A percentile compares a stretch with the other conserved stretches of the same genome.
Evolutionary conservation across 2,113 vertebrate genomes (phyloP).

Genomic region (Galemys pyrenaicus): DNA sequence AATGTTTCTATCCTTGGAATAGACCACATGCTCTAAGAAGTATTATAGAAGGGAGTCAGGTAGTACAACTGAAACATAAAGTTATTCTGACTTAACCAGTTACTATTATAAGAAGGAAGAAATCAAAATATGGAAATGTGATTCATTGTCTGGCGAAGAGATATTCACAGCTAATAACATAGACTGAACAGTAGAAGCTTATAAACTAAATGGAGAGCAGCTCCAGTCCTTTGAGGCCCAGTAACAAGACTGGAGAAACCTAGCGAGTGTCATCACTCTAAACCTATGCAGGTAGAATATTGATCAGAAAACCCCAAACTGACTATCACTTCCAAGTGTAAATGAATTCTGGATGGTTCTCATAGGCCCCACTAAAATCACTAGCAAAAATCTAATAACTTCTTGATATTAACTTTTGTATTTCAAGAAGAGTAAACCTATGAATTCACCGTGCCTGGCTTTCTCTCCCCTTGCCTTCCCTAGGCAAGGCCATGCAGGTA

Average conservation of each 20-base stretch:
- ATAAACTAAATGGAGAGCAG: not conserved
- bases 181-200: slow-evolving; percentile 5
- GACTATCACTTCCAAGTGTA: slow-evolving; percentile 43
- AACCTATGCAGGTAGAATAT: slow-evolving; percentile 29
- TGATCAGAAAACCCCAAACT: slow-evolving; percentile 50
- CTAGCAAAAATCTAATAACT: not conserved
- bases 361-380: not conserved
- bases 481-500: not conserved
- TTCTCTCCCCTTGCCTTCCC: not conserved
- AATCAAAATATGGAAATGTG: slow-evolving; percentile 58
- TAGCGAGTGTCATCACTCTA: slow-evolving; percentile 43
- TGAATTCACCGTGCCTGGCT: not conserved
- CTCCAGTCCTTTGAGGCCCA: not conserved
- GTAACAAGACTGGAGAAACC: slow-evolving; percentile 42
- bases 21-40: slow-evolving; percentile 55
- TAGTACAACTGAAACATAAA: slow-evolving; percentile 54
- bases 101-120: slow-evolving; percentile 52
- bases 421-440: not conserved
- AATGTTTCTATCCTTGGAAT: slow-evolving; percentile 20
- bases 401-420: not conserved
- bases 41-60: slow-evolving; percentile 32
- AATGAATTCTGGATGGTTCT: slow-evolving; percentile 23
- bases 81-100: slow-evolving; percentile 48
- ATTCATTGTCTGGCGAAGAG: slow-evolving; percentile 47
- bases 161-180: slow-evolving; percentile 32